These are phyloP conservation scores for Mesorhabditis spiculigera DNA, from an alignment of 2,888 invertebrate genomes.

Conservation along the genomic window DNA sequence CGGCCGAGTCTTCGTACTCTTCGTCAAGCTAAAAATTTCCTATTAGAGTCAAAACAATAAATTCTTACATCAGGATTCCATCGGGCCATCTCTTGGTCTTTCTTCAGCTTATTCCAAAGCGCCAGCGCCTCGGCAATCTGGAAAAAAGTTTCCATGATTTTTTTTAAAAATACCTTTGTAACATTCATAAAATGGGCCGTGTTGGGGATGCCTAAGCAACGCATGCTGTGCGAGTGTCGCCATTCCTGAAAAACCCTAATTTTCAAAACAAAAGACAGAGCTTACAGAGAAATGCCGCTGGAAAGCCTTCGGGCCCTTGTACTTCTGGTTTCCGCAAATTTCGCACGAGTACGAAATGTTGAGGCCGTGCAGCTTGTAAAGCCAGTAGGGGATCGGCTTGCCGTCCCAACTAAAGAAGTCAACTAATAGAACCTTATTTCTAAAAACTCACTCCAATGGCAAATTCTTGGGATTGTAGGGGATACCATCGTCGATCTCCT, in stretches of 20 bases:
- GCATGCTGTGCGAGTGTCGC: constrained; percentile 81
- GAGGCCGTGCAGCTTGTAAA: constrained; percentile 92
- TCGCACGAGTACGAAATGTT: constrained; percentile 99
- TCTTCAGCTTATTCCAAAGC: constrained; percentile 95
- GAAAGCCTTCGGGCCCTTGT: constrained; percentile 98
- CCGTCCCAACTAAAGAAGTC: constrained; percentile 51
- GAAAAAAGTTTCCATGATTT: background rate
- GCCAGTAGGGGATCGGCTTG: constrained; percentile 60
- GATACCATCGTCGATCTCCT: constrained; percentile 78
- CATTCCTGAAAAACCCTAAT: constrained; percentile 65
- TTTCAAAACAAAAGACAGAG: background rate
- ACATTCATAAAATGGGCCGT: constrained; percentile 99
- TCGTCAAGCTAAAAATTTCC: constrained; percentile 65
- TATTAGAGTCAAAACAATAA: constrained; percentile 3
- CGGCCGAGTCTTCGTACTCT: constrained; percentile 95
- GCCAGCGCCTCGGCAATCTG: constrained; percentile 58
- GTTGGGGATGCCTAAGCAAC: constrained; percentile 96
- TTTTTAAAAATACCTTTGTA: constrained; percentile 70
- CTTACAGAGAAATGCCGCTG: constrained; percentile 88
- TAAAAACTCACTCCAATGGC: constrained; percentile 97
- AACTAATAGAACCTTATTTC: background rate
- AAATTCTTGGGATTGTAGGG: constrained; percentile 99
- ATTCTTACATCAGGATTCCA: constrained; percentile 22
- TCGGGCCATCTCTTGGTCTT: constrained; percentile 12
- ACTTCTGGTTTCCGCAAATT: constrained; percentile 87